These are phyloP conservation scores for Pristionchus maxplancki DNA, from an alignment of 2,888 invertebrate species.

Conservation along the genomic window DNA sequence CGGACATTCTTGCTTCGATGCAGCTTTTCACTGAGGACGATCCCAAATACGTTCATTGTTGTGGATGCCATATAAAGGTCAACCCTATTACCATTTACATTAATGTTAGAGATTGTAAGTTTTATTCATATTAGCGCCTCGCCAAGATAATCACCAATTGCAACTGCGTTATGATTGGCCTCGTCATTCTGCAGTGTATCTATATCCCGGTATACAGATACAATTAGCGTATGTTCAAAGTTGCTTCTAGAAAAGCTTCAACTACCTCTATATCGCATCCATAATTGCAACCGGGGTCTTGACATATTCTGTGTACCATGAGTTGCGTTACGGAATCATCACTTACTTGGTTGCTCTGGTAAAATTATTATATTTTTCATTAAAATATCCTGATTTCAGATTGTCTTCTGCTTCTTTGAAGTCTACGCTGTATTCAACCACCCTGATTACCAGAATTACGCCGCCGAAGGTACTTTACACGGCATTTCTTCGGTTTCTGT, in stretches of 20 bases:
- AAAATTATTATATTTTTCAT: no score
- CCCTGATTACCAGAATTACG: no score
- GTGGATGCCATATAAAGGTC: not conserved
- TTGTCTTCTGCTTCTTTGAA: no score
- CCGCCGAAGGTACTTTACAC: no score
- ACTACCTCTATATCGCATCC: not conserved
- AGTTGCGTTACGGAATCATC: not conserved
- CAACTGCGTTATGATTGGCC: not conserved
- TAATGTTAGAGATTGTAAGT: not conserved
- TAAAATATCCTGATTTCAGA: no score
- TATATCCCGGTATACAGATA: not conserved
- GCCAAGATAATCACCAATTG: not conserved
- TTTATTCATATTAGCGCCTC: not conserved
- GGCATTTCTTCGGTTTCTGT: no score
- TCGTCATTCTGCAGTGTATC: not conserved
- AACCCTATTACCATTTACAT: no score
- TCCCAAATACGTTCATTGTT: not conserved
- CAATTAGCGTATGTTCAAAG: not conserved
- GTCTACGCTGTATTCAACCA: no score
- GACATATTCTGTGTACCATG: not conserved
- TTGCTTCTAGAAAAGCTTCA: not conserved
- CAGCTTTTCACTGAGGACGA: not conserved
- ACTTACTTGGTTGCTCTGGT: not conserved
- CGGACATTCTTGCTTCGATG: not conserved
- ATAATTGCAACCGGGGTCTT: not conserved